Percentiles rank a stretch among this genome's conserved stretches.
phyloP scores from a whole-genome alignment of 2,797 vertebrate genomes.

The Molothrus aeneus region DNA sequence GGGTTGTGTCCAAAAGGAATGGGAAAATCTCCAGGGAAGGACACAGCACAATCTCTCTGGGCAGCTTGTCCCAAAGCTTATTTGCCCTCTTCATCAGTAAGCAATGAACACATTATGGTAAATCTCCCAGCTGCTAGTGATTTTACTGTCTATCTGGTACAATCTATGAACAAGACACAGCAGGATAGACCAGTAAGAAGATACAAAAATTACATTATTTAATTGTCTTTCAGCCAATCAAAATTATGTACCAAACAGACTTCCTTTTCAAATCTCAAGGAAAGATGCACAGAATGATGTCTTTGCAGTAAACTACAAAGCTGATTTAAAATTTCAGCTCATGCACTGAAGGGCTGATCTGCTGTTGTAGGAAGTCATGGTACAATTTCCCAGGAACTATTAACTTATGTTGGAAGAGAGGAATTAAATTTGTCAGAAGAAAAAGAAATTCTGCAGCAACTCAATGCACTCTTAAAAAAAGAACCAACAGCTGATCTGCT shows the following conservation, averaged over 20 bases:
- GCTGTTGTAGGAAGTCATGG: not conserved
- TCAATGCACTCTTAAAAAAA: not conserved
- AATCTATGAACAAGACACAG: not conserved
- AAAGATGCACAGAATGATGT: not conserved
- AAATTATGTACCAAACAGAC: not conserved
- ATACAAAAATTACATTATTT: not conserved
- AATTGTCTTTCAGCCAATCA: not conserved
- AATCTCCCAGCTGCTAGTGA: not conserved
- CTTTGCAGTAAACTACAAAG: not conserved
- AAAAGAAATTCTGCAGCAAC: not conserved
- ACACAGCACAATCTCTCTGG: not conserved
- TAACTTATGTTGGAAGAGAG: not conserved
- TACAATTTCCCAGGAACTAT: not conserved
- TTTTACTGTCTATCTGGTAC: not conserved
- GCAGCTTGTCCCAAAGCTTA: not conserved
- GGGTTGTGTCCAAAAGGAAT: not conserved
- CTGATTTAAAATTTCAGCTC: not conserved
- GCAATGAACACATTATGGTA: not conserved
- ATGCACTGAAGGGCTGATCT: not conserved
- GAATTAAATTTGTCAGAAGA: not conserved
- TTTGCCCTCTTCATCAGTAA: not conserved
- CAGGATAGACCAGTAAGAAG: not conserved
- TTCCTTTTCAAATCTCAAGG: not conserved
- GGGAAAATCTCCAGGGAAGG: not conserved
- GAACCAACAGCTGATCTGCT: not conserved